Evolutionary conservation across 2,888 invertebrate genomes (phyloP).

Genomic region (Eristalis pertinax): DNA sequence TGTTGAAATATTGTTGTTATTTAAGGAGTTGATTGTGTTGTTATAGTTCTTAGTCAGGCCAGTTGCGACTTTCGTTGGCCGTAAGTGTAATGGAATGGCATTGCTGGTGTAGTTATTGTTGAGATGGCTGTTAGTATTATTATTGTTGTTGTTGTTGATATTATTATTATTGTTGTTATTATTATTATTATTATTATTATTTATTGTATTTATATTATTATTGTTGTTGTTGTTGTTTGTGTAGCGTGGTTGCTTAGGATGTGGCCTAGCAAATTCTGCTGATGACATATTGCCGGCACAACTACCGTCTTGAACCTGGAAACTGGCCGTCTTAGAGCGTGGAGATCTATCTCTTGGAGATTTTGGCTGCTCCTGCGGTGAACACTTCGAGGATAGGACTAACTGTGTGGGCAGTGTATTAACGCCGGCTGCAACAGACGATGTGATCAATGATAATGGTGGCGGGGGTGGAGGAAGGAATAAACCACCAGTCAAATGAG

Average conservation of each 20-base stretch:
- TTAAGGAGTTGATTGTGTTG: slow-evolving; percentile 53
- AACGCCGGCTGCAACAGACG: slow-evolving; percentile 20
- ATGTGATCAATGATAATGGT: slow-evolving; percentile 51
- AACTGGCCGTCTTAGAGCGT: slow-evolving; percentile 64
- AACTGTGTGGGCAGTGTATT: slow-evolving; percentile 58
- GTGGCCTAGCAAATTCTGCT: slow-evolving; percentile 76
- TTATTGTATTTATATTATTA: slow-evolving; percentile 64
- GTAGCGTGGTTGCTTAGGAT: slow-evolving; percentile 75
- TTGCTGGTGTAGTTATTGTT: slow-evolving; percentile 64
- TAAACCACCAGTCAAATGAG: slow-evolving; percentile 50
- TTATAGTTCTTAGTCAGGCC: slow-evolving; percentile 55
- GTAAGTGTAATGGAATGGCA: slow-evolving; percentile 74
- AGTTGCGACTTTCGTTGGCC: slow-evolving; percentile 60
- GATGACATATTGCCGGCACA: slow-evolving; percentile 74
- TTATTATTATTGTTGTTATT: slow-evolving; percentile 64
- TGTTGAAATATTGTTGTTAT: slow-evolving; percentile 41
- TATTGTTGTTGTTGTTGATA: slow-evolving; percentile 62
- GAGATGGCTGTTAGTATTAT: slow-evolving; percentile 63
- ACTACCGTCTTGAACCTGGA: slow-evolving; percentile 69
- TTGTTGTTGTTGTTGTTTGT: slow-evolving; percentile 62
- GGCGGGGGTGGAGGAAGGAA: slow-evolving; percentile 67
- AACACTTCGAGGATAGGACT: slow-evolving; percentile 62
- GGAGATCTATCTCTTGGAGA: slow-evolving; percentile 69
- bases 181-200: slow-evolving; percentile 49
- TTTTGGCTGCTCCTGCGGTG: slow-evolving; percentile 70